phyloP scores from a whole-genome alignment of 2,888 invertebrate genomes.

The Nomada hirtipes region DNA sequence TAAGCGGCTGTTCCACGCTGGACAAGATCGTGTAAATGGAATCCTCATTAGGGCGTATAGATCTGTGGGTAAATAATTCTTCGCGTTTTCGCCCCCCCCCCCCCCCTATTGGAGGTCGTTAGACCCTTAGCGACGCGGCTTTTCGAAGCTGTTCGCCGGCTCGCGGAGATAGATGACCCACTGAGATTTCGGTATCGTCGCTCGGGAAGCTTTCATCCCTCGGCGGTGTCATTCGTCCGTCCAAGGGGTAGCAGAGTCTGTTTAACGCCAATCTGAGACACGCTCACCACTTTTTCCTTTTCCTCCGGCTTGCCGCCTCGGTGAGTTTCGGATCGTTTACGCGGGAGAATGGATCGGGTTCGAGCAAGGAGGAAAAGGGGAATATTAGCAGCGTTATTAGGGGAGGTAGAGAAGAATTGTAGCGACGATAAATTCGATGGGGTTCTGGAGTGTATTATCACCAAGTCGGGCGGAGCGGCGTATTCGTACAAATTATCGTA shows the following conservation, averaged over 20 bases:
- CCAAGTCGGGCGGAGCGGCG: constrained; percentile 21
- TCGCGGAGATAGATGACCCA: constrained; percentile 63
- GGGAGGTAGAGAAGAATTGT: constrained; percentile 46
- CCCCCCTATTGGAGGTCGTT: constrained; percentile 46
- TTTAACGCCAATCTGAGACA: not conserved
- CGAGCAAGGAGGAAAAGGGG: not conserved
- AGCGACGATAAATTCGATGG: constrained; percentile 53
- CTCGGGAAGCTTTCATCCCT: constrained; percentile 32
- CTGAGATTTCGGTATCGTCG: constrained; percentile 62
- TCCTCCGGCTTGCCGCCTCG: not conserved
- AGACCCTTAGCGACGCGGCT: constrained; percentile 43
- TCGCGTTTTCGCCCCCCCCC: constrained; percentile 41
- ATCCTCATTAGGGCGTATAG: constrained; percentile 26
- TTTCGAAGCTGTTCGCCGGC: constrained; percentile 36
- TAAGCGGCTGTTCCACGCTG: no score
- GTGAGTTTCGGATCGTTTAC: constrained; percentile 26
- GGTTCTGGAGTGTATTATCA: constrained; percentile 56
- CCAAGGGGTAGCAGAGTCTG: constrained; percentile 2
- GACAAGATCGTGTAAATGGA: constrained; percentile 51
- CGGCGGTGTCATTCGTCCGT: constrained; percentile 36
- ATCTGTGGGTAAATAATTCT: constrained; percentile 32
- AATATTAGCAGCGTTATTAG: constrained; percentile 45
- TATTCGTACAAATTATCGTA: constrained; percentile 55
- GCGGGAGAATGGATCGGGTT: not conserved
- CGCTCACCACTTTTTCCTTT: not conserved